Base-by-base conservation (phyloP, 1,140 invertebrate species). In the Oedothorax gibbosus region DNA sequence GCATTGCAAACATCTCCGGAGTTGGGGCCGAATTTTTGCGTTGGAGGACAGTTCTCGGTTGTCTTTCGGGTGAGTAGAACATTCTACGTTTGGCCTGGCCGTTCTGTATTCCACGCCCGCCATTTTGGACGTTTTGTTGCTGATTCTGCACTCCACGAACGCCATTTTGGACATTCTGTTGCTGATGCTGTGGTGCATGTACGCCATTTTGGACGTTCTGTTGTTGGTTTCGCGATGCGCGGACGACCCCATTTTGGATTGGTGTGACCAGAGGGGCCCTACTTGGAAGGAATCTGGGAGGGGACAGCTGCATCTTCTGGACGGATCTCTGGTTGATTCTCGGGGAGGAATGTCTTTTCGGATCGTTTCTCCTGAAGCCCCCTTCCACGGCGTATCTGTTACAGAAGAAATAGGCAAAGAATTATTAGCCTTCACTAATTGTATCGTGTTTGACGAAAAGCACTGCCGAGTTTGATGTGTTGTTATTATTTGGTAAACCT, bases 21-120 rank as follows among this genome's bases (percentile, higher is more conserved):
- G 65, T 20, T 0, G 81, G 81, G 3, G 49, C 71, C 0, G 81
- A 83, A 20, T 83, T 83, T n/a, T 83, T 83, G n/a, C 81, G 71
- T 6, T 14, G 15, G 12, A 83, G 14, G 2, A 35, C 9, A 10
- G 50, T 65, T 53, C 21, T 82, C 0, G 35, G 50, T 50, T 53
- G 71, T 21, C 81, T 73, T 21, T 83, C 81, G 0, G 81, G 81
- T 2, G 81, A 83, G 71, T 72, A 83, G 54, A 83, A 83, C 81
- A 83, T 83, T 11, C 81, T 57, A 14, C 81, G 64, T 3, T n/a
- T 21, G 7, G 69, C 57, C 53, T 54, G 18, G 18, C 35, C 20
- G n/a, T 72, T 72, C 20, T 49, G 79, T 10, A 54, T 18, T 53
- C 53, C 66, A 18, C 56, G 76, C 0, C 14, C 68, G 10, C 35